These are phyloP conservation scores for Chrysopilus asiliformis DNA, from an alignment of 2,888 invertebrate species.

Conservation along the genomic window DNA sequence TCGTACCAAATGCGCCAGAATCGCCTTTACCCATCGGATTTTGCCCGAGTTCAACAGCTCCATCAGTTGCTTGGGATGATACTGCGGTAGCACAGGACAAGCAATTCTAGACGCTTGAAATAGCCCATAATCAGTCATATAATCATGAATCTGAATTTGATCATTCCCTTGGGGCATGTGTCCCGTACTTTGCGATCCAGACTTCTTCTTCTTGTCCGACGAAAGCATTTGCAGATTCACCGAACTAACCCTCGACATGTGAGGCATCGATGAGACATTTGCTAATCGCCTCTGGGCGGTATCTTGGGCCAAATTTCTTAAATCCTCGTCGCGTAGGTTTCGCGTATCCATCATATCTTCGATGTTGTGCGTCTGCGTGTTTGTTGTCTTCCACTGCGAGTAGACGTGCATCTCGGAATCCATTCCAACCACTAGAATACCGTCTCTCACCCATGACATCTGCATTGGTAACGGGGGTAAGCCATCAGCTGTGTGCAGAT, in stretches of 20 bases:
- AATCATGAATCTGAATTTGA: slow-evolving; percentile 48
- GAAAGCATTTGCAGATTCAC: slow-evolving; percentile 70
- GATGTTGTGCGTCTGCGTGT: slow-evolving; percentile 36
- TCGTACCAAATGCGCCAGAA: slow-evolving; percentile 88
- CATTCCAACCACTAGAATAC: slow-evolving; percentile 96
- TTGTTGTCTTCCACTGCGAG: slow-evolving; percentile 83
- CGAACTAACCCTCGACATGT: slow-evolving; percentile 69
- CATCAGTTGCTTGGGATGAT: slow-evolving; percentile 98
- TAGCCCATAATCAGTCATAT: slow-evolving; percentile 86
- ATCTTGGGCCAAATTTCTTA: slow-evolving; percentile 50
- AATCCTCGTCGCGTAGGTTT: slow-evolving; percentile 56
- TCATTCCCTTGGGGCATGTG: slow-evolving; percentile 19
- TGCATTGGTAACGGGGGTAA: slow-evolving; percentile 96
- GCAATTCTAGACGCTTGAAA: slow-evolving; percentile 96
- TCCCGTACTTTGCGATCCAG: slow-evolving; percentile 36
- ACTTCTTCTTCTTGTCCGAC: slow-evolving; percentile 49
- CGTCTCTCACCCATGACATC: slow-evolving; percentile 97
- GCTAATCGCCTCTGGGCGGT: slow-evolving; percentile 52
- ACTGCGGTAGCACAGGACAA: slow-evolving; percentile 95
- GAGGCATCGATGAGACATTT: slow-evolving; percentile 64
- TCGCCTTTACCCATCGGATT: slow-evolving; percentile 95
- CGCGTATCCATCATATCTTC: slow-evolving; percentile 61
- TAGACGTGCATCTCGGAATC: slow-evolving; percentile 99
- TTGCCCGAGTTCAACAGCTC: slow-evolving; percentile 96
- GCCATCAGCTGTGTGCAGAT: slow-evolving; percentile 86